Evolutionary conservation across 2,797 vertebrate genomes (phyloP).

Genomic region (Sebastes hubbsi): DNA sequence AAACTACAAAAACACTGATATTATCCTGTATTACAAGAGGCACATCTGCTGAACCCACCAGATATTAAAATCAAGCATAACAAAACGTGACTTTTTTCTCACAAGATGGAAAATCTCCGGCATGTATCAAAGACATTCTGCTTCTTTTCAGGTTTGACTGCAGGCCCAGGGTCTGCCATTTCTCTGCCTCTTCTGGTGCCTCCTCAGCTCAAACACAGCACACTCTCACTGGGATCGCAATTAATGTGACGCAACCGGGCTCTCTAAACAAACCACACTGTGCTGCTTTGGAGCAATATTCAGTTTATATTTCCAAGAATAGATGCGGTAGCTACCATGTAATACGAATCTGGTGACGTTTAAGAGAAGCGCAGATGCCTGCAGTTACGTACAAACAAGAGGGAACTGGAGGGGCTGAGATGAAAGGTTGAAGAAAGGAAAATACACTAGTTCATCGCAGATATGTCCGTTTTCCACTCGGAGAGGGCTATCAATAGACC

Average conservation of each 20-base stretch:
- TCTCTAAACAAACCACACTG: constrained; percentile 59
- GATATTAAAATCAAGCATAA: constrained; percentile 5
- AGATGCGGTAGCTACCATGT: constrained; percentile 36
- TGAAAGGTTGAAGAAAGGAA: constrained; percentile 59
- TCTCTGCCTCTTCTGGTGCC: constrained; percentile 24
- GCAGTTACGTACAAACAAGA: constrained; percentile 30
- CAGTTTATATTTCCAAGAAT: constrained; percentile 67
- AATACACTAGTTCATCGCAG: constrained; percentile 61
- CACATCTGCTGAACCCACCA: background rate
- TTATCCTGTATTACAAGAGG: background rate
- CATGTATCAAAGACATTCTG: constrained; percentile 32
- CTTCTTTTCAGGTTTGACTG: constrained; percentile 32
- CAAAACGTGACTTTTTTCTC: constrained; percentile 10
- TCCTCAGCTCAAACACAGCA: constrained; percentile 19
- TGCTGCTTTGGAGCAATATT: constrained; percentile 38
- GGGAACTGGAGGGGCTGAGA: constrained; percentile 16
- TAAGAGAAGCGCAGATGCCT: constrained; percentile 21
- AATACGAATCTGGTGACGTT: constrained; percentile 43
- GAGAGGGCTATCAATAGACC: constrained; percentile 62
- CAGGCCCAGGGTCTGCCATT: constrained; percentile 9
- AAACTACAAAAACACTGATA: background rate
- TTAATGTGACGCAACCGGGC: constrained; percentile 45
- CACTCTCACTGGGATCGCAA: constrained; percentile 18
- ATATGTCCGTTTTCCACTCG: constrained; percentile 56
- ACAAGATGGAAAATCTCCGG: constrained; percentile 37